phyloP scores from a whole-genome alignment of 2,888 invertebrate species.

The Timema cristinae region DNA sequence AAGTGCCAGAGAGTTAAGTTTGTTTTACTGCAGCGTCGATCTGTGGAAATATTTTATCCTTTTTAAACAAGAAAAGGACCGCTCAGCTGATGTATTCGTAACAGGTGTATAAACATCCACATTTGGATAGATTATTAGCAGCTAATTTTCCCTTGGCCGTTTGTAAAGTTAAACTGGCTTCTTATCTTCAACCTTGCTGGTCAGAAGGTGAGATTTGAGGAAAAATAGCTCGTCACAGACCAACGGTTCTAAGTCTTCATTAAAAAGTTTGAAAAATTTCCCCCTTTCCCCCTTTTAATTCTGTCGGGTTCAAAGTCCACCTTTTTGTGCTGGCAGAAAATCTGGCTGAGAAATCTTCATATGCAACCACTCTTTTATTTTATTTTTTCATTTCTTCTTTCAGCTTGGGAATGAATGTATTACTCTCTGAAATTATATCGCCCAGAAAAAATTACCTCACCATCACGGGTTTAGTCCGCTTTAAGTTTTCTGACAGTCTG shows the following conservation, averaged over 20 bases:
- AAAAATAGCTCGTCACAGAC: background rate
- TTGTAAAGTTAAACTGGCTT: constrained; percentile 1
- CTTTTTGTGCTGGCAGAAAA: too few relatives aligned
- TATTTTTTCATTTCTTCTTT: background rate
- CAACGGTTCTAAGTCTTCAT: constrained; percentile 8
- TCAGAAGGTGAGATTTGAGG: background rate
- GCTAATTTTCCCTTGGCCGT: background rate
- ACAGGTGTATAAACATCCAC: constrained; percentile 4
- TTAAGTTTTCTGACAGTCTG: constrained; percentile 1
- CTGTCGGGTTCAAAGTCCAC: background rate
- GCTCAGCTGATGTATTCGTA: background rate
- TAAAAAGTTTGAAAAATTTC: background rate
- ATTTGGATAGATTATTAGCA: background rate
- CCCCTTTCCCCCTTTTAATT: background rate
- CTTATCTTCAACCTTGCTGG: constrained; percentile 5
- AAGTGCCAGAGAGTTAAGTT: background rate
- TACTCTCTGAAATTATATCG: background rate
- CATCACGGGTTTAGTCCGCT: background rate
- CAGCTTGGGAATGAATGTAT: background rate
- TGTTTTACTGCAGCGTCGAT: background rate
- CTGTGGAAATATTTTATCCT: constrained; percentile 1
- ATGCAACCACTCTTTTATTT: background rate
- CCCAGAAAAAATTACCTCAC: background rate
- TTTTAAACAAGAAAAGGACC: background rate
- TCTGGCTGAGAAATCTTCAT: too few relatives aligned